A percentile compares a stretch with the other conserved stretches of the same genome.
These are phyloP conservation scores for Tribolium castaneum DNA, from an alignment of 1,140 invertebrate species.

Conservation along the genomic window DNA sequence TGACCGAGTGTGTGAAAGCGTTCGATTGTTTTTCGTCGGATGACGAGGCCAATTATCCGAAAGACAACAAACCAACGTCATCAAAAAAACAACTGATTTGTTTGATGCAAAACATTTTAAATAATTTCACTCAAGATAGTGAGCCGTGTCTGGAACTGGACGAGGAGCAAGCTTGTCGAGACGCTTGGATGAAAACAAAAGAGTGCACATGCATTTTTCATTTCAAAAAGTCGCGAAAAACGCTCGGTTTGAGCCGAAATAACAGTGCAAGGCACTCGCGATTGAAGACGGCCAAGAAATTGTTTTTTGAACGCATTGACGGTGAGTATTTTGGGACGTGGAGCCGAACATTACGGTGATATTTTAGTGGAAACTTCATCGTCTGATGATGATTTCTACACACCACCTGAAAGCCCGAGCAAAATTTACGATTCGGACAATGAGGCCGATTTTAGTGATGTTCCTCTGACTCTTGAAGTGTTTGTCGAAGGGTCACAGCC, in stretches of 20 bases:
- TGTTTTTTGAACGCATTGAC: slow-evolving; percentile 52
- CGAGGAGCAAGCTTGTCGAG: slow-evolving; percentile 67
- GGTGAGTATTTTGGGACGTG: slow-evolving; percentile 5
- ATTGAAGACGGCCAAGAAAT: slow-evolving; percentile 44
- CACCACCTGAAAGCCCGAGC: slow-evolving; percentile 67
- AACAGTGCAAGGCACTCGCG: slow-evolving; percentile 41
- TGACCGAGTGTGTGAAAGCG: slow-evolving; percentile 58
- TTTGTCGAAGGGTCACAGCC: slow-evolving; percentile 70
- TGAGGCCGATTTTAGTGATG: slow-evolving; percentile 63
- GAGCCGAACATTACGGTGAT: not conserved
- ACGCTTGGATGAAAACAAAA: slow-evolving; percentile 66
- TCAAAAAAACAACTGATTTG: slow-evolving; percentile 58
- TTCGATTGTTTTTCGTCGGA: slow-evolving; percentile 65
- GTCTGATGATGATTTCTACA: slow-evolving; percentile 63
- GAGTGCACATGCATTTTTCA: slow-evolving; percentile 65
- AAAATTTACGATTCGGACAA: slow-evolving; percentile 59
- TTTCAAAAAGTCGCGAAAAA: slow-evolving; percentile 57
- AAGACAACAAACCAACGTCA: slow-evolving; percentile 55
- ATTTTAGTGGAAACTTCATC: not conserved
- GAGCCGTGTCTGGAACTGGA: slow-evolving; percentile 36
- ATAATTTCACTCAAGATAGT: slow-evolving; percentile 41
- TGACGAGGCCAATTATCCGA: slow-evolving; percentile 57
- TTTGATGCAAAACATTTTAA: slow-evolving; percentile 53
- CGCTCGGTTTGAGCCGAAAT: slow-evolving; percentile 30
- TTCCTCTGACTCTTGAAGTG: slow-evolving; percentile 66